These are phyloP conservation scores for Tetragnatha montana DNA, from an alignment of 2,888 invertebrate genomes.

Conservation along the genomic window DNA sequence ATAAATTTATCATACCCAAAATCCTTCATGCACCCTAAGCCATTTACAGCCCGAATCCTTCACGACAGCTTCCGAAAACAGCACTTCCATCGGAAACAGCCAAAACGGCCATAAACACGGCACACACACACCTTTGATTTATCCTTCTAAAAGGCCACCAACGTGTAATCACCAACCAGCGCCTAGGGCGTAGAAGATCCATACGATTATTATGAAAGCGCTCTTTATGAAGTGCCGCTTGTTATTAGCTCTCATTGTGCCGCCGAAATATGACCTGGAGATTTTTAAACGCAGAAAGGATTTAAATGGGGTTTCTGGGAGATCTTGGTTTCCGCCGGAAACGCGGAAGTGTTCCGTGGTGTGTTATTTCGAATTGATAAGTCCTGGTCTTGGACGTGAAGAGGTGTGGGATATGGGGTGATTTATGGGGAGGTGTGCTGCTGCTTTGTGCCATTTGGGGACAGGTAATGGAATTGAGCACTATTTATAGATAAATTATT, in stretches of 20 bases:
- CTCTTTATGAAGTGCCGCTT: conserved; percentile 12
- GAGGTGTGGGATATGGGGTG: background rate
- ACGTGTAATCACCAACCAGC: conserved; percentile 47
- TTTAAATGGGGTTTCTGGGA: conserved; percentile 26
- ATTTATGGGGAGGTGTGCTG: background rate
- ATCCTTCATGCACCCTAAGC: too few species aligned
- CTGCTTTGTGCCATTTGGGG: background rate
- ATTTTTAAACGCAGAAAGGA: conserved; percentile 43
- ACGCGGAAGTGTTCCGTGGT: background rate
- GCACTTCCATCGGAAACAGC: background rate
- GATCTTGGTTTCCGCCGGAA: conserved; percentile 20
- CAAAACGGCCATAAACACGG: conserved; percentile 36
- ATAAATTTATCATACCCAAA: too few species aligned
- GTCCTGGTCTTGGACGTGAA: background rate
- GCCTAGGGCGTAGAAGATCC: conserved; percentile 30
- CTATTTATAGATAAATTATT: background rate
- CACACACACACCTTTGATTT: conserved; percentile 30
- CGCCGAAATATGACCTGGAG: background rate
- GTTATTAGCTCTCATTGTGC: background rate
- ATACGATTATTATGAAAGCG: conserved; percentile 38
- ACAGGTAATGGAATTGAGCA: background rate
- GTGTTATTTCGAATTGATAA: background rate
- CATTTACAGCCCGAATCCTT: too few species aligned
- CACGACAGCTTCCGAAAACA: background rate
- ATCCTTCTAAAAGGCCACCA: conserved; percentile 22